Evolutionary conservation across 2,888 invertebrate genomes (phyloP), one percentile per base, ranked within the genome.

Genomic region (Anarsia innoxiella): DNA sequence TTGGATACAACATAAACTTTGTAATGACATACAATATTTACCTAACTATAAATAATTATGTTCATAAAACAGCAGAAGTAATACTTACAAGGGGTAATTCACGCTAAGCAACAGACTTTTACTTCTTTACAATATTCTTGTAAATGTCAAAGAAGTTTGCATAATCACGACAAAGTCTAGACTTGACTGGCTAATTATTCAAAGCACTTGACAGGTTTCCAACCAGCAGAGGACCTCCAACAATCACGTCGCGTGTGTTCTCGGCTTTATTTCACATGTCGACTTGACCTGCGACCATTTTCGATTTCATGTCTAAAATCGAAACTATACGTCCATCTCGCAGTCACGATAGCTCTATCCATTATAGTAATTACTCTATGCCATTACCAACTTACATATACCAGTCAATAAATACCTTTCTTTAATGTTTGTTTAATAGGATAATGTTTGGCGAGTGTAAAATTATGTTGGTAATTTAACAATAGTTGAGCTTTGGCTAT

Each of bases 291-390:
- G 32, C 71, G 73, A 75, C 68, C n/a, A n/a, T n/a, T n/a, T 72
- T 69, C 69, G 70, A 76, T 74, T 76, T 70, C 77, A 78, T 72
- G 77, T 74, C 66, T 70, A 66, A 75, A 79, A 77, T 74, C 70
- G 69, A 75, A 78, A 76, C 76, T 74, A 78, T 73, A 68, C 74
- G 66, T 61, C 69, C 66, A 60, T 51, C 49, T 59, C 66, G 58
- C 64, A 72, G 71, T 74, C 78, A 75, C 74, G 77, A 76, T 70
- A 69, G 59, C 61, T 50, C 11, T 62, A 60, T 58, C 69, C 72
- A 78, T 76, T 73, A 75, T 60, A 68, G 72, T 76, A 78, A 80
- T 80, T 77, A 79, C 69, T 63, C 54, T 65, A 58, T 56, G 53
- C 48, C 46, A 51, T 44, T 45, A 62, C 70, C 51, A 68, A 52